Evolutionary conservation across 2,888 invertebrate genomes (phyloP).

Genomic region (Drosophila austrosaltans): DNA sequence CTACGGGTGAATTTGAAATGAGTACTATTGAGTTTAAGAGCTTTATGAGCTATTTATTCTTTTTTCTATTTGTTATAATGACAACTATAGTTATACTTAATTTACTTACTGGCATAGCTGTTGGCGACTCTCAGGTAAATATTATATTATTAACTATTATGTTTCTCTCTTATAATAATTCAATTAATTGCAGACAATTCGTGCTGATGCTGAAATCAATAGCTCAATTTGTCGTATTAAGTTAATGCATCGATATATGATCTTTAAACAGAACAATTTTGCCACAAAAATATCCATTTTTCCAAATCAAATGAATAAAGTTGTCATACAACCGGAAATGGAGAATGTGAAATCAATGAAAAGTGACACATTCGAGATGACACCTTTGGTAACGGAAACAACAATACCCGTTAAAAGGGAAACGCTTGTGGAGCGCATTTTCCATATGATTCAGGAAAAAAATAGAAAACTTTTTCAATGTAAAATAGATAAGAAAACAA

Average conservation of each 20-base stretch:
- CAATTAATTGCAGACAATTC: neutral
- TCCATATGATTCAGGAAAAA: neutral
- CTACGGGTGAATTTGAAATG: conserved; percentile 46
- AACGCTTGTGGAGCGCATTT: neutral
- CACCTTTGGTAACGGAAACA: no score
- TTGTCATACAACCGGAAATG: neutral
- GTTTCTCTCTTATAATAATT: neutral
- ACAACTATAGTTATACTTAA: neutral
- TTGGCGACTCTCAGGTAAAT: conserved; percentile 13
- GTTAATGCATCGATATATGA: neutral
- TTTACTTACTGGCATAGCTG: conserved; percentile 5
- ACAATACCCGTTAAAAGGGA: neutral
- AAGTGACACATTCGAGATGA: neutral
- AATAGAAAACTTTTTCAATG: neutral
- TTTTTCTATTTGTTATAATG: neutral
- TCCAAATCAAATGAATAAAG: conserved; percentile 5
- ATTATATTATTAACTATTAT: neutral
- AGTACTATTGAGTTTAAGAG: neutral
- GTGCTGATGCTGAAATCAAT: conserved; percentile 7
- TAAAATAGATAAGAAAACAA: neutral
- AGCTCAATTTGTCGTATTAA: neutral
- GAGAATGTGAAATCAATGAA: neutral
- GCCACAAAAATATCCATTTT: neutral
- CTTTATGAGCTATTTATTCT: neutral
- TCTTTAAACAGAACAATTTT: neutral